Base-by-base conservation (phyloP, 2,797 vertebrate species). In the Pelochelys cantorii region DNA sequence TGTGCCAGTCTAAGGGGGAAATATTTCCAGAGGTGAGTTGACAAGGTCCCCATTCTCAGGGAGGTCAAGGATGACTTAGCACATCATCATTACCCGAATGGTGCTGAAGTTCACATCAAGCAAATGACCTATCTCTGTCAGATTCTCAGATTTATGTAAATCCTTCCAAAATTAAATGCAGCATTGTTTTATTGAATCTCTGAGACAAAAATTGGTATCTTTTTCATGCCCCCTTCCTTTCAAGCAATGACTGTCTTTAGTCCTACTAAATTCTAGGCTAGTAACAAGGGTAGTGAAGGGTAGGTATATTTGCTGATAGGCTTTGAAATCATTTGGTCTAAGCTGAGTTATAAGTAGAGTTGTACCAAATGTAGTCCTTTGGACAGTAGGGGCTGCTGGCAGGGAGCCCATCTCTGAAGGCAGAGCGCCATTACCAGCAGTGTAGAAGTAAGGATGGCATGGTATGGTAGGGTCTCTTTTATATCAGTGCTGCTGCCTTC, bases 241-340 rank as follows among this genome's bases (percentile, higher is more conserved):
- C 31, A 65, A 65, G 17, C 31, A 17, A 6, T 15, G 18, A 13
- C 15, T 65, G 14, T 42, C 60, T n/a, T 93, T 79, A 78, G 88
- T 88, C 27, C 93, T 80, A 18, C 88, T 65, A 89, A 84, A 68
- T 65, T 23, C 1, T 1, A 83, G 22, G 84, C 48, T 80, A 12
- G 13, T n/a, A 37, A 31, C 83, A 0, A 0, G 2, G 13, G 42
- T 88, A 27, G 62, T 65, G 31, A 65, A n/a, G 62, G 31, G 62
- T 65, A n/a, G 31, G 31, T 65, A n/a, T 65, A 65, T n/a, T 65
- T 65, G 15, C 31, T 27, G 34, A 29, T 65, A 31, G 15, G 83
- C 85, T 92, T 54, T 78, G 34, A 83, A 92, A 78, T 88, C 3
- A 84, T 42, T 84, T 80, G 79, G 2, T 88, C 82, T 68, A 81